Evolutionary conservation across 2,888 invertebrate species (phyloP), one percentile per base, ranked within the genome.

Genomic region (Acanthococcus lagerstroemiae): DNA sequence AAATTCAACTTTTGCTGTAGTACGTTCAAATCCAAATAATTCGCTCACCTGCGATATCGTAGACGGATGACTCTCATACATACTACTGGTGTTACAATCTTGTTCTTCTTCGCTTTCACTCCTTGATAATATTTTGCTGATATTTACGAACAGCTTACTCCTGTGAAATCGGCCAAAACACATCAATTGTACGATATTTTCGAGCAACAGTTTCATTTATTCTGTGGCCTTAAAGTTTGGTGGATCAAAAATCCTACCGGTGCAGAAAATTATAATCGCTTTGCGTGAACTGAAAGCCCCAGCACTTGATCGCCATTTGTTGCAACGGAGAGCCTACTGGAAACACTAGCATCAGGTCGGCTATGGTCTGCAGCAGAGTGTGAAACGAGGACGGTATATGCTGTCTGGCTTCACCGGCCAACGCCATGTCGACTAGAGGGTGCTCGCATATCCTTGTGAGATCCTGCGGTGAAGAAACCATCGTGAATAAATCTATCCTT

Each of bases 71-170:
- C 68, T 68, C 9, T 69, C 68, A 26, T 67, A 67, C 68, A 82
- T 83, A 69, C 63, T 63, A 22, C 21, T 58, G 7, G 21, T 58
- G n/a, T 4, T 37, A 6, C 24, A 17, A 6, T 84, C 83, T 65
- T 74, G 73, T 71, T 84, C 86, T 72, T 93, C 94, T 74, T 95
- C 95, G 25, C 52, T 63, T 44, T 63, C 63, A 1, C 92, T 89
- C 71, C 92, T 86, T 1, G 94, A 94, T 63, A 96, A 80, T 68
- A 95, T 95, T 79, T 93, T 92, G 74, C 94, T 94, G 72, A 96
- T 93, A 75, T 95, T 95, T 74, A 89, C 93, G 77, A 96, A 95
- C 9, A 96, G 94, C 77, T 92, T 91, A 68, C 90, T 89, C 76
- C 85, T 85, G 71, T 55, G 67, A 77, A 76, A 76, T 77, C 77